phyloP scores from a whole-genome alignment of 2,113 vertebrate species.

The Orcinus orca region DNA sequence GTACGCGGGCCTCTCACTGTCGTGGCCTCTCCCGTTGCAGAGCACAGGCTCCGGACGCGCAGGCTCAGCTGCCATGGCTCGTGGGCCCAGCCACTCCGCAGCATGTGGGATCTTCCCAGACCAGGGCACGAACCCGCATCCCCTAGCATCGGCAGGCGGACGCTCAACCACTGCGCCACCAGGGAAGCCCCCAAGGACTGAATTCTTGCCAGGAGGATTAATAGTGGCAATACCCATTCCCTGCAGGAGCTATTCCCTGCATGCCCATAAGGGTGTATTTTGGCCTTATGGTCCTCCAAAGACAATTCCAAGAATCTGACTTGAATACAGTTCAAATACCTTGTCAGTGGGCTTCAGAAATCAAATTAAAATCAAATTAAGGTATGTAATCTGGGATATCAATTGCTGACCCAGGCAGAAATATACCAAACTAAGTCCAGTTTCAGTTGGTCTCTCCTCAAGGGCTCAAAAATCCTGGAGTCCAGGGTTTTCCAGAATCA shows the following conservation, averaged over 20 bases:
- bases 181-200: not conserved
- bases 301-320: not conserved
- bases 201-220: not conserved
- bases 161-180: no score
- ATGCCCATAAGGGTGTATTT: not conserved
- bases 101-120: no score
- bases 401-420: not conserved
- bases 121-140: no score
- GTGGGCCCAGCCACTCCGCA: no score
- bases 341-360: not conserved
- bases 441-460: not conserved
- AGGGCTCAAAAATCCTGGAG: not conserved
- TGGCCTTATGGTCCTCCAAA: not conserved
- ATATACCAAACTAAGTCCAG: not conserved
- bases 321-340: not conserved
- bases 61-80: no score
- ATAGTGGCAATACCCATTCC: not conserved
- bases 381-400: not conserved
- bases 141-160: no score
- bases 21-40: no score
- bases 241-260: not conserved
- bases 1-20: no score
- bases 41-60: no score
- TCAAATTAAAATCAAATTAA: constrained; percentile 34
- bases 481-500: not conserved